Base-by-base conservation (phyloP, 2,113 vertebrate species). In the Megalops atlanticus region DNA sequence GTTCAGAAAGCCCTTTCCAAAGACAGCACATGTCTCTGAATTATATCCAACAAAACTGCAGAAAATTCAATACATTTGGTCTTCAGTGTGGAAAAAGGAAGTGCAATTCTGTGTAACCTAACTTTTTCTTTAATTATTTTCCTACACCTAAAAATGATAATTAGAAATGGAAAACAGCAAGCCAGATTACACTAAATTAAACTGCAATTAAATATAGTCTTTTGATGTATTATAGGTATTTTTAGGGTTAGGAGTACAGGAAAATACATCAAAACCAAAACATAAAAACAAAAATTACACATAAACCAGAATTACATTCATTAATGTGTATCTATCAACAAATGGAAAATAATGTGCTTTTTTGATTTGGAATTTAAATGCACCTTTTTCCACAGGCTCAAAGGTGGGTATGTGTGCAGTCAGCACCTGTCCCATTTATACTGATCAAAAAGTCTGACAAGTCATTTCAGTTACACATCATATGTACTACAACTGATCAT, bases 1-100 rank as follows among this genome's bases (percentile, higher is more conserved):
- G 74, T 76, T 76, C 74, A 49, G 10, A 76, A 49, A n/a, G 27
- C 16, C 36, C 27, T 33, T 14, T 76, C 74, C 21, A 49, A 31
- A 31, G 27, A 27, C 27, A 45, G 38, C 27, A 11, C 2, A 75
- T 15, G 24, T 24, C n/a, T 8, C 21, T 11, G 36, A 73, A 7
- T 18, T 38, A 38, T 21, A 39, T 27, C 10, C 3, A 18, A 76
- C 36, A 43, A 41, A n/a, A 40, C 38, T 18, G 72, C 12, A n/a
- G 47, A 10, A 14, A 74, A 27, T 31, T 33, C 6, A 0, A 43
- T 76, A 27, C 11, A 35, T 18, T 43, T 10, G 5, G 12, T 74
- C 38, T 74, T 43, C 36, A 12, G 12, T 43, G 14, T 72, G 70
- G 4, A 72, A 72, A 72, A 5, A 35, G 11, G 18, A 39, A 38